Evolutionary conservation across 2,888 invertebrate genomes (phyloP).

Genomic region (Caenorhabditis zanzibari): DNA sequence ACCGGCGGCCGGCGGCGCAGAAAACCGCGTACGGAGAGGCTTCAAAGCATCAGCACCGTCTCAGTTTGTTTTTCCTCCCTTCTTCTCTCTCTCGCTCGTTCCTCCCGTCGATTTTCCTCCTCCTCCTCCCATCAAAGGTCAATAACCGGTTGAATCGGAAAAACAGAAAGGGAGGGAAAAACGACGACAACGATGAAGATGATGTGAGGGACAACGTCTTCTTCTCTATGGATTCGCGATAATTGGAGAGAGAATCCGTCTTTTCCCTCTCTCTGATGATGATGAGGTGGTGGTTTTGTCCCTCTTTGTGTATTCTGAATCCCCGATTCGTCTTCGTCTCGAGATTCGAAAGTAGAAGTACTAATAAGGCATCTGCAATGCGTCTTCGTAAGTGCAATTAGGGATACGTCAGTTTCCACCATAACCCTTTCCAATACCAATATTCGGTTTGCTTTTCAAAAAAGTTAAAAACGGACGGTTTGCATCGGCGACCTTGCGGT

Average conservation of each 20-base stretch:
- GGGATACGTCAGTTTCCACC: too few species aligned
- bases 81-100: neutral
- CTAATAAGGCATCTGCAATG: slow-evolving; percentile 6
- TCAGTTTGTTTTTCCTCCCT: slow-evolving; percentile 32
- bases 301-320: neutral
- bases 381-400: too few species aligned
- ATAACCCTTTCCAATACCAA: neutral
- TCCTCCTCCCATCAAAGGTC: slow-evolving; percentile 58
- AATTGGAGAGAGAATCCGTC: slow-evolving; percentile 26
- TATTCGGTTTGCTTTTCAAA: slow-evolving; percentile 3
- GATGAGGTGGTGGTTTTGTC: neutral
- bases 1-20: slow-evolving; percentile 2
- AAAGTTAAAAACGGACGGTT: slow-evolving; percentile 51
- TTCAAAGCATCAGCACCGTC: slow-evolving; percentile 27
- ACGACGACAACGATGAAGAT: neutral
- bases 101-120: neutral
- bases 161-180: neutral
- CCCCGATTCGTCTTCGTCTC: neutral
- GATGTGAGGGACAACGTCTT: slow-evolving; percentile 36
- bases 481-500: neutral
- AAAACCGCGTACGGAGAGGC: slow-evolving; percentile 13
- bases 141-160: slow-evolving; percentile 57
- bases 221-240: slow-evolving; percentile 17
- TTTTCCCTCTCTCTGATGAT: neutral
- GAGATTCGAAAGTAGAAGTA: neutral